Evolutionary conservation across 2,113 vertebrate species (phyloP), one percentile per base, ranked within the genome.

Genomic region (Zeus faber): DNA sequence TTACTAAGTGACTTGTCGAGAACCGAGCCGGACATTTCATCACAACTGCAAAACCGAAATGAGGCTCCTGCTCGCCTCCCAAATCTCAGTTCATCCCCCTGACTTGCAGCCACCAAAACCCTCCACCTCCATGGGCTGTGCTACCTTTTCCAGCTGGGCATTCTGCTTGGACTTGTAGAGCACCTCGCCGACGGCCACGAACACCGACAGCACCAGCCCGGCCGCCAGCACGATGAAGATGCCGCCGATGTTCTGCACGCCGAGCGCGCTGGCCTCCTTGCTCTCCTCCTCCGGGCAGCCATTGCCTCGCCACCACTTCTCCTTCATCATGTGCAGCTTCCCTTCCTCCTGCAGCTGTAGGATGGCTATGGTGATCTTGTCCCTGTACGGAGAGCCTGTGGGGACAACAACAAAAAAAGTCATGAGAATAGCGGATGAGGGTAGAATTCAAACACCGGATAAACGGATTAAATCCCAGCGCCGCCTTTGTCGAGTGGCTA

Each of bases 321-420:
- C 96, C 79, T 98, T 98, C 96, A 98, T 99, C 96, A 99, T 98
- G 75, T 99, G 96, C 58, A 99, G 91, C 73, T 97, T 98, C 59
- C 96, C 96, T 70, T 98, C 96, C 67, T 99, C 96, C 77, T 99
- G 96, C 46, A 99, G 87, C 87, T 99, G 95, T 70, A 99, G 91
- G 80, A 99, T 99, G 49, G 96, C 94, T 77, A 99, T 99, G 45
- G 96, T 99, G 81, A 99, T 98, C 85, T 95, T 97, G 84, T 99
- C 96, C 85, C 96, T 87, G 23, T 98, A 98, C 0, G 96, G 95
- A 62, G 96, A 98, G 65, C 96, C 96, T 98, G 83, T 4, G 16
- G 54, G 62, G 31, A 26, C 35, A 61, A 51, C n/a, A n/a, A n/a
- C n/a, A n/a, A 70, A 59, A 21, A 1, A 20, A 35, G 31, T 48